Conservation (phyloP, 1,140 invertebrate species). For the Drosophila lacteicornis region DNA sequence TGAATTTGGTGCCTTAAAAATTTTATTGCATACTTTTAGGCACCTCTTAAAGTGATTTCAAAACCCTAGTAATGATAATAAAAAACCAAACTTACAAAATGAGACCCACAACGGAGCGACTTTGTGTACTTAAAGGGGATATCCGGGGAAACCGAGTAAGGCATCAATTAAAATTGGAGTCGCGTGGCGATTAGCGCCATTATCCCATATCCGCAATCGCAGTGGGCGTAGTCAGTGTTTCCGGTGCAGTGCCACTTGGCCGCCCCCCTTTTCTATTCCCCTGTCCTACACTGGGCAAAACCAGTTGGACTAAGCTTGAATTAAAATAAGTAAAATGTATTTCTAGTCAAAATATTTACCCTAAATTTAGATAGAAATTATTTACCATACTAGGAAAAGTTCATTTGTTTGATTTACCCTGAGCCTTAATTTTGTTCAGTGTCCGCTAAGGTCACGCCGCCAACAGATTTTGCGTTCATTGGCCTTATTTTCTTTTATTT, state of each 20-base stretch:
- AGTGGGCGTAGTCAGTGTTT: slow-evolving; percentile 50
- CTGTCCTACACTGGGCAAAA: background rate
- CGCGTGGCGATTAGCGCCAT: slow-evolving; percentile 75
- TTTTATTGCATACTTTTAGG: no score
- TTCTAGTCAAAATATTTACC: no score
- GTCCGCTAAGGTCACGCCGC: background rate
- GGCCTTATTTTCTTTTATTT: slow-evolving; percentile 18
- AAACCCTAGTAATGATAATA: no score
- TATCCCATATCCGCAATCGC: slow-evolving; percentile 52
- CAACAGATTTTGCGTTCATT: slow-evolving; percentile 37
- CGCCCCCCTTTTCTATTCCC: background rate
- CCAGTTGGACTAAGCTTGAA: background rate
- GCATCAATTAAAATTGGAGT: slow-evolving; percentile 65
- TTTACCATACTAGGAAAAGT: no score
- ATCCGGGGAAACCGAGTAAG: slow-evolving; percentile 17
- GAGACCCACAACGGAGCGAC: background rate
- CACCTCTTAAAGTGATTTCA: no score
- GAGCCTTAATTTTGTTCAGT: background rate
- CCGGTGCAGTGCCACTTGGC: slow-evolving; percentile 26
- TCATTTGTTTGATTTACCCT: no score
- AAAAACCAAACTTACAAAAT: background rate
- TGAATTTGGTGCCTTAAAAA: no score
- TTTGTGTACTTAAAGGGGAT: background rate
- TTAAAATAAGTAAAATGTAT: background rate
- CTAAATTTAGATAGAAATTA: no score